Conservation (phyloP, 2,113 vertebrate genomes). For the Microcebus ravelobensis region DNA sequence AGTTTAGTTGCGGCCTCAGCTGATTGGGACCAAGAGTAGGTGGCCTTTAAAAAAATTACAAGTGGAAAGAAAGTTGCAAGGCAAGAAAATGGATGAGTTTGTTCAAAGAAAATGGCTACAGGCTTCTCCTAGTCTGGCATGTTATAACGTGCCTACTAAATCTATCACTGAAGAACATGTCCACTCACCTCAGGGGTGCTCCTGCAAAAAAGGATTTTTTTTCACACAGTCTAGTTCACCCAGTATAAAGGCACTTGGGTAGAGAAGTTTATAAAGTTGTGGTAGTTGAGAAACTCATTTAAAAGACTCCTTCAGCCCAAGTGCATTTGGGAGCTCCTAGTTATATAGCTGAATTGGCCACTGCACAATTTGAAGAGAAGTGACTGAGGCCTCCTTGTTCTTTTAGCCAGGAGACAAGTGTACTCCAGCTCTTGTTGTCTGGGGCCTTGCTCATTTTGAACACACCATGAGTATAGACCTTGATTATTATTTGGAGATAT, state of each 20-base stretch:
- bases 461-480: not conserved
- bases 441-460: slow-evolving; percentile 4
- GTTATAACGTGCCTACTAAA: slow-evolving; percentile 18
- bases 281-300: slow-evolving; percentile 39
- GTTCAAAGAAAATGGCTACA: not conserved
- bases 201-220: not conserved
- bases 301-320: not conserved
- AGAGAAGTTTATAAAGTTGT: slow-evolving; percentile 45
- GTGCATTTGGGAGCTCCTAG: slow-evolving; percentile 10
- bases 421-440: not conserved
- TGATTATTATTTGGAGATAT: not conserved
- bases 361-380: not conserved
- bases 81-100: not conserved
- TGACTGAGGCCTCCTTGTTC: not conserved
- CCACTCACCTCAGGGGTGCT: not conserved
- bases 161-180: not conserved
- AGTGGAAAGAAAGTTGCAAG: not conserved
- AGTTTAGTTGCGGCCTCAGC: not conserved
- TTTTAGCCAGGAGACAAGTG: not conserved
- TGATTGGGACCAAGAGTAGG: not conserved
- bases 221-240: not conserved
- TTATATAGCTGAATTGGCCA: not conserved
- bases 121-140: not conserved
- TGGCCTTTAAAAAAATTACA: not conserved
- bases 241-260: not conserved